These are phyloP conservation scores for Drosophila suboccidentalis DNA, from an alignment of 2,888 invertebrate genomes.

Conservation along the genomic window DNA sequence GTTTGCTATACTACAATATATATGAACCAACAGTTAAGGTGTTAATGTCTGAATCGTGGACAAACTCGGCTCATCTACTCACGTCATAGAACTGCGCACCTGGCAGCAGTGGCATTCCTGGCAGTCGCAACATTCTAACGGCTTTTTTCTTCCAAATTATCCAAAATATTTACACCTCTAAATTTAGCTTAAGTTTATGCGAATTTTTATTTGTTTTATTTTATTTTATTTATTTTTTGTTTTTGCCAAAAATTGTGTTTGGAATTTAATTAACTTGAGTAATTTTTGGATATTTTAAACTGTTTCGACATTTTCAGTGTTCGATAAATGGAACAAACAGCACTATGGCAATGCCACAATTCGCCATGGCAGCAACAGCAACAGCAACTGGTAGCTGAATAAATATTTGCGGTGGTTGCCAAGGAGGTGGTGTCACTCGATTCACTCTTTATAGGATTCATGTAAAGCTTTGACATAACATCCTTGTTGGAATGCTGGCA, in stretches of 20 bases:
- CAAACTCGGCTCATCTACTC: conserved; percentile 81
- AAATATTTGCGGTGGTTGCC: conserved; percentile 1
- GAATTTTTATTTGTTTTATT: conserved; percentile 7
- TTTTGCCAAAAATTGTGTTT: conserved; percentile 7
- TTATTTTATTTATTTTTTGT: background rate
- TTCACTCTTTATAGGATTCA: background rate
- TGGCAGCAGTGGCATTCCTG: conserved; percentile 90
- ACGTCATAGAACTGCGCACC: conserved; percentile 90
- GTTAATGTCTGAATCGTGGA: background rate
- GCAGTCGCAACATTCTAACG: conserved; percentile 87
- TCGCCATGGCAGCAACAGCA: conserved; percentile 61
- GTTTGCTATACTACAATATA: conserved; percentile 85
- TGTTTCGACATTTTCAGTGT: conserved; percentile 62
- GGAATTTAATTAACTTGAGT: conserved; percentile 29
- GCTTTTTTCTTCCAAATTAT: conserved; percentile 24
- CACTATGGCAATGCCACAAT: conserved; percentile 68
- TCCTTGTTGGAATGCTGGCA: background rate
- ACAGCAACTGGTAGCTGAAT: conserved; percentile 64
- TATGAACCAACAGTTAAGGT: background rate
- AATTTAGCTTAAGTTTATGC: conserved; percentile 15
- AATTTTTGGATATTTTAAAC: conserved; percentile 18
- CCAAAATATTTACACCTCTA: background rate
- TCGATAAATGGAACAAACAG: conserved; percentile 78
- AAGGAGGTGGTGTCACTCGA: background rate
- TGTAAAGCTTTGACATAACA: background rate